These are phyloP conservation scores for Chamaea fasciata DNA, from an alignment of 2,113 vertebrate species.

Conservation along the genomic window DNA sequence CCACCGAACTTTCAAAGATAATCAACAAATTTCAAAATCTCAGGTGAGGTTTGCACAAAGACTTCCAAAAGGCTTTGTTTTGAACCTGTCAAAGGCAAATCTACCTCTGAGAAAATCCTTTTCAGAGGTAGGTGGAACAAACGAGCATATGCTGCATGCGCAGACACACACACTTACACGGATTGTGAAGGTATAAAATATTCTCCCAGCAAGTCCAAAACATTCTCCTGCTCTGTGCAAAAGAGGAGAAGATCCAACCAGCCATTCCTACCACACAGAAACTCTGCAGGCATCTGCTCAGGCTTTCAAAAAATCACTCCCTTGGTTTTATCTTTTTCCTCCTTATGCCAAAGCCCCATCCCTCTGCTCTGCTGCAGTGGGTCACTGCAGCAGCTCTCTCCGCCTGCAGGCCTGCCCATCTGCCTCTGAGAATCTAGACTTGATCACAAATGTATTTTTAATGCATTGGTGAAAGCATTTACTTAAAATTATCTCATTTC, in stretches of 20 bases:
- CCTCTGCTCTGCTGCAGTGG: not conserved
- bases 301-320: not conserved
- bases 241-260: not conserved
- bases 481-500: slow-evolving; percentile 5
- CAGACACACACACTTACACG: not conserved
- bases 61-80: not conserved
- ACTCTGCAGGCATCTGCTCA: not conserved
- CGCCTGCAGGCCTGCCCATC: slow-evolving; percentile 33
- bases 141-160: not conserved
- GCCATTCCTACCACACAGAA: not conserved
- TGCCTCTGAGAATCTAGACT: slow-evolving; percentile 29
- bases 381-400: not conserved
- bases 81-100: not conserved
- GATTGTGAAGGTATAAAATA: not conserved
- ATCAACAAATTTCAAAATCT: not conserved
- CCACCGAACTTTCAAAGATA: not conserved
- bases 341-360: not conserved
- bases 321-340: not conserved
- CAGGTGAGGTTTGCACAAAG: not conserved
- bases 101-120: not conserved
- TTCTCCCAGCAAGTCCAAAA: not conserved
- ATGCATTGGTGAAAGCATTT: slow-evolving; percentile 28
- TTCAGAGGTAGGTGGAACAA: not conserved
- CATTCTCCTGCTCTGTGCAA: not conserved
- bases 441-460: slow-evolving; percentile 51